phyloP scores from a whole-genome alignment of 2,113 vertebrate species.

The Semnornis frantzii region DNA sequence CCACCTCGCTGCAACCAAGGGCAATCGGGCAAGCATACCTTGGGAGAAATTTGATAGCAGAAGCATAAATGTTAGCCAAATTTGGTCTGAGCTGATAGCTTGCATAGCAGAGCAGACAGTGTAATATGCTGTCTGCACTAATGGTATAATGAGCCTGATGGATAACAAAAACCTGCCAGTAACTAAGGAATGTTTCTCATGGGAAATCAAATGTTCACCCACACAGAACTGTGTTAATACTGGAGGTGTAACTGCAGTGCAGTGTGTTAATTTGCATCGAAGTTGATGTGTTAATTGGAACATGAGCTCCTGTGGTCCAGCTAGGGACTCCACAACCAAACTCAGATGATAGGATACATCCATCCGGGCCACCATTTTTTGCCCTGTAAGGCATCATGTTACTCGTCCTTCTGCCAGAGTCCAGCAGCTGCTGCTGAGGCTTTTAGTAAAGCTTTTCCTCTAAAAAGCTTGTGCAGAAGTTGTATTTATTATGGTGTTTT shows the following conservation, averaged over 20 bases:
- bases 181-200: neutral
- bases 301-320: neutral
- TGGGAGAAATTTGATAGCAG: neutral
- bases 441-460: neutral
- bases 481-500: no score
- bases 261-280: neutral
- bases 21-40: accelerated
- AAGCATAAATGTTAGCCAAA: neutral
- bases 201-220: neutral
- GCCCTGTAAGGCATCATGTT: neutral
- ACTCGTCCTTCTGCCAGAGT: neutral
- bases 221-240: neutral
- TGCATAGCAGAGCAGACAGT: neutral
- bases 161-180: neutral
- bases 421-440: neutral
- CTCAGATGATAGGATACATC: no score
- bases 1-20: neutral
- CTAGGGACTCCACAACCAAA: neutral
- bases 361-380: neutral
- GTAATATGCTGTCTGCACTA: neutral
- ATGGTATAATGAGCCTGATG: neutral
- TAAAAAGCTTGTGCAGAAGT: neutral
- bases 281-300: neutral
- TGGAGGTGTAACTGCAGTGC: neutral
- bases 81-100: neutral